Conservation (phyloP, 2,797 vertebrate genomes). For the Chiroxiphia lanceolata region DNA sequence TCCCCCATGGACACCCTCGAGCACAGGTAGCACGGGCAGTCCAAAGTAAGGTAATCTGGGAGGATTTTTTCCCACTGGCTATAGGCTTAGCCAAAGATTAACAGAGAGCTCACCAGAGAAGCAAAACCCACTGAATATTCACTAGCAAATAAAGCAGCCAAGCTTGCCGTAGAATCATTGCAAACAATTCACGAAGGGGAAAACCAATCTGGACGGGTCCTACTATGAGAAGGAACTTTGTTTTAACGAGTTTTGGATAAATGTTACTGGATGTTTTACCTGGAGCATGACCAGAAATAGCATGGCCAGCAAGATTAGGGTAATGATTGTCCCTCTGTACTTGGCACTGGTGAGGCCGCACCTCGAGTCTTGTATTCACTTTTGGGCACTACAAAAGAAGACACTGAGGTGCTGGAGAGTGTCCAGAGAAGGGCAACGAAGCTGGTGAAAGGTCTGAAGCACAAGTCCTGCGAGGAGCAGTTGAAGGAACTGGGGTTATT, state of each 20-base stretch:
- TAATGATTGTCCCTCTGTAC: too few species aligned
- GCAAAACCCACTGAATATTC: not conserved
- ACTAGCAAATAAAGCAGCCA: not conserved
- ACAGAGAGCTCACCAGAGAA: not conserved
- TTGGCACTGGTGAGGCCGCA: not conserved
- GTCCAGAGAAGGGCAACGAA: not conserved
- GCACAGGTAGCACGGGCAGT: not conserved
- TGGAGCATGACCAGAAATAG: not conserved
- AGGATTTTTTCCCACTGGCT: not conserved
- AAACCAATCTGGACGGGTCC: not conserved
- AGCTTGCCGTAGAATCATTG: not conserved
- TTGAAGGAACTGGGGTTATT: not conserved
- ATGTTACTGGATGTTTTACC: not conserved
- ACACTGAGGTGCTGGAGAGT: accelerated
- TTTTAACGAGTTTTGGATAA: not conserved
- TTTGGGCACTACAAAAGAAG: not conserved
- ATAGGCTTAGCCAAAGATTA: not conserved
- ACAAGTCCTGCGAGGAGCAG: not conserved
- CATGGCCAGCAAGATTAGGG: not conserved
- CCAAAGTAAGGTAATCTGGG: not conserved
- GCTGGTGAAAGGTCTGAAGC: not conserved
- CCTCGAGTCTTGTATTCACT: accelerated
- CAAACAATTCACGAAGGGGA: not conserved
- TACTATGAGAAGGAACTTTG: not conserved
- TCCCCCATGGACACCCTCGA: accelerated